Base-by-base conservation (phyloP, 2,888 invertebrate species). In the Stenolophus ochropezus region DNA sequence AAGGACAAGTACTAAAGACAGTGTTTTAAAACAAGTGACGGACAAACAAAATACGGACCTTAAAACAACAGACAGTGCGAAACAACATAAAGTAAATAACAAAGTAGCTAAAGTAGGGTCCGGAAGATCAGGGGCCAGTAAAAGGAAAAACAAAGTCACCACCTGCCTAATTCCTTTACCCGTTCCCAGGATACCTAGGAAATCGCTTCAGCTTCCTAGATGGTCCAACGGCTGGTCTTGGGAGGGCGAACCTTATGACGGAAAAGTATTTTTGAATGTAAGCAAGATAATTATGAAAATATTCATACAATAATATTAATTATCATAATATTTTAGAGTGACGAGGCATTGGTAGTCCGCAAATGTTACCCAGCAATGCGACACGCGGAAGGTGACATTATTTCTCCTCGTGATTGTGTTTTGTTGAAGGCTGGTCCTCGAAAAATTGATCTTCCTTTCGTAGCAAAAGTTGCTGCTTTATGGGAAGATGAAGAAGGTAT, bases 181-280 rank as follows among this genome's bases (percentile, higher is more conserved):
- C 11, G 83, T 86, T 18, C 82, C 84, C 11, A 86, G 85, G 84
- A 83, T 86, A 74, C 86, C 87, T 21, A 87, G 87, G 83, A 89
- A 85, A 86, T 85, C 86, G 73, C 83, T 85, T 77, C 87, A 83
- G 83, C 85, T 91, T 85, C 94, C 94, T 49, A 93, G 92, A 85
- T 97, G 96, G 96, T 96, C 96, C 87, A 97, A 97, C 88, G 97
- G 97, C 25, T 97, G 97, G 97, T 93, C 92, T 83, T 97, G 97
- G 96, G 95, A 95, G 87, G 97, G 97, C 69, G 94, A 96, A 84
- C 91, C 95, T 33, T 95, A 94, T 87, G 92, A 96, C 87, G 94
- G 95, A 84, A 94, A 94, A 91, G 95, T 97, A 86, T 97, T 95
- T 90, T 91, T 97, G 86, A 96, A 96, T 90, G 97, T 97, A 90